Evolutionary conservation across 2,113 vertebrate species (phyloP).

Genomic region (Cryptotis parvus): DNA sequence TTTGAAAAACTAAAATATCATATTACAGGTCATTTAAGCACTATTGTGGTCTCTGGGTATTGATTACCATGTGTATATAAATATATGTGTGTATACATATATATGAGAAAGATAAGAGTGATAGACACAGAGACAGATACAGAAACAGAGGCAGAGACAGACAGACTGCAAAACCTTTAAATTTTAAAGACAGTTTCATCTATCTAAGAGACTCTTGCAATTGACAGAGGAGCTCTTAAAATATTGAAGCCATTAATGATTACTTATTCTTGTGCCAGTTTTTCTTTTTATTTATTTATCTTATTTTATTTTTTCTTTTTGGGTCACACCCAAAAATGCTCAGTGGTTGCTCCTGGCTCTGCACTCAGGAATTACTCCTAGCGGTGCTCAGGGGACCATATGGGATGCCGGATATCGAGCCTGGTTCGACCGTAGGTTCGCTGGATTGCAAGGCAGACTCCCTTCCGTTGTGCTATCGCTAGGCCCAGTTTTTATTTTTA

Average conservation of each 20-base stretch:
- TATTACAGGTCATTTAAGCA: neutral
- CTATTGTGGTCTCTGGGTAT: neutral
- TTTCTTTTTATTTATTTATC: constrained; percentile 10
- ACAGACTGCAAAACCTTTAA: neutral
- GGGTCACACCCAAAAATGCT: too few species aligned
- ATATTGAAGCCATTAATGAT: neutral
- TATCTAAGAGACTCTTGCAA: neutral
- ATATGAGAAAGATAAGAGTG: too few species aligned
- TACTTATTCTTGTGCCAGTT: neutral
- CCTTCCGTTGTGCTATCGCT: too few species aligned
- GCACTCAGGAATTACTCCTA: too few species aligned
- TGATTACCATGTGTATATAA: neutral
- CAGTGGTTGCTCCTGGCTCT: too few species aligned
- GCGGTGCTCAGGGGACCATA: too few species aligned
- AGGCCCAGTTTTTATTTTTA: too few species aligned
- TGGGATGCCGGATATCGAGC: too few species aligned
- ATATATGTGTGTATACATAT: neutral
- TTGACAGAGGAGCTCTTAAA: neutral
- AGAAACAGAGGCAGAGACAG: neutral
- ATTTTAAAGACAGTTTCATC: constrained; percentile 15
- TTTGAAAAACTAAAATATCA: neutral
- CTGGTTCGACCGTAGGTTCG: too few species aligned
- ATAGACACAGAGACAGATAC: too few species aligned
- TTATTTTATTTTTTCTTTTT: too few species aligned
- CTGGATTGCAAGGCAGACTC: too few species aligned